Evolutionary conservation across 1,140 invertebrate genomes (phyloP).

Genomic region (Planococcus citri): DNA sequence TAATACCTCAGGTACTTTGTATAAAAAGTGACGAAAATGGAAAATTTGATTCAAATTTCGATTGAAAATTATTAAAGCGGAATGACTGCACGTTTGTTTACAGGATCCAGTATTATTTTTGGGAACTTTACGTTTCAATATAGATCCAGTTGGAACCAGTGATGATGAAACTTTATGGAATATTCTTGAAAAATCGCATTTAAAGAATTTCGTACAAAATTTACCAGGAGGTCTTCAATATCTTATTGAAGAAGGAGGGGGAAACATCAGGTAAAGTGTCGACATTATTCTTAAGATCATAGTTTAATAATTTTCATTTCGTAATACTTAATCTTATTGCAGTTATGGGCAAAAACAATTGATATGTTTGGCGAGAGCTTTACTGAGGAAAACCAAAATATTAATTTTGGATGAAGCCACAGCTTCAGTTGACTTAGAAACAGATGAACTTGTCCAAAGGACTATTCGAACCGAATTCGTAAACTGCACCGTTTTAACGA

Average conservation of each 20-base stretch:
- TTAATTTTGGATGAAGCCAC: slow-evolving; percentile 46
- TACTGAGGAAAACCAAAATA: slow-evolving; percentile 40
- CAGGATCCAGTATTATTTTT: slow-evolving; percentile 81
- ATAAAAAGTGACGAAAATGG: neutral
- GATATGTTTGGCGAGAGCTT: slow-evolving; percentile 40
- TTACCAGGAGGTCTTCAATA: slow-evolving; percentile 60
- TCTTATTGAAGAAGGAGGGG: slow-evolving; percentile 73
- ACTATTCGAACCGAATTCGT: slow-evolving; percentile 58
- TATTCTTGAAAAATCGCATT: slow-evolving; percentile 59
- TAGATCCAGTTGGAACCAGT: slow-evolving; percentile 70
- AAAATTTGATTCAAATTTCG: neutral
- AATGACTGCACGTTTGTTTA: neutral
- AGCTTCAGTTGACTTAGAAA: slow-evolving; percentile 42
- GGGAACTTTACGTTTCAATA: slow-evolving; percentile 63
- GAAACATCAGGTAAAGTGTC: slow-evolving; percentile 55
- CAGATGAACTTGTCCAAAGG: slow-evolving; percentile 45
- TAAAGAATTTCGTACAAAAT: slow-evolving; percentile 61
- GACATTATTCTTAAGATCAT: no score
- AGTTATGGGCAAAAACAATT: slow-evolving; percentile 44
- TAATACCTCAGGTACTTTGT: slow-evolving; percentile 61
- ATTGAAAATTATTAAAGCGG: neutral
- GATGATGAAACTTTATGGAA: slow-evolving; percentile 69
- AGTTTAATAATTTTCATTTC: neutral
- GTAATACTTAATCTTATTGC: slow-evolving; percentile 25
- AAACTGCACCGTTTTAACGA: slow-evolving; percentile 67